phyloP scores from a whole-genome alignment of 1,140 invertebrate genomes.

The Gonatopus flavifemur region DNA sequence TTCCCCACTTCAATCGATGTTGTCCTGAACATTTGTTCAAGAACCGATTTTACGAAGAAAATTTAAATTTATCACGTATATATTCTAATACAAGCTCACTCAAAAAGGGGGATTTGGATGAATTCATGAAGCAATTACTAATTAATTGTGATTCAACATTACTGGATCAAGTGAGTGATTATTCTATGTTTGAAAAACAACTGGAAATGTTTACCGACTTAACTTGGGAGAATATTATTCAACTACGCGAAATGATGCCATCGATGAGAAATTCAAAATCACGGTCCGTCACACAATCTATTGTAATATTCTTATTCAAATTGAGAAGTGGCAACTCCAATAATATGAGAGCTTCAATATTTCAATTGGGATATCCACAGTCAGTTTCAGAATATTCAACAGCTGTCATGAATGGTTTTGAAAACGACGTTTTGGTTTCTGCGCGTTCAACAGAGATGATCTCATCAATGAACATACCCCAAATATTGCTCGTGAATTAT shows the following conservation, averaged over 20 bases:
- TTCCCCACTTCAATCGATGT: constrained; percentile 4
- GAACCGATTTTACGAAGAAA: constrained; percentile 5
- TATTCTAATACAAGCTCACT: background rate
- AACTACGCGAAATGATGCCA: constrained; percentile 9
- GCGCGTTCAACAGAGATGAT: background rate
- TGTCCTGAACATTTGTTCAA: constrained; percentile 8
- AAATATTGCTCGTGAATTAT: background rate
- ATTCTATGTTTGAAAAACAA: constrained; percentile 17
- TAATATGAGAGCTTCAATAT: constrained; percentile 11
- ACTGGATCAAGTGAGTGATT: constrained; percentile 16
- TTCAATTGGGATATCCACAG: constrained; percentile 7
- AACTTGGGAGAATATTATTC: constrained; percentile 17
- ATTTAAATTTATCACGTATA: background rate
- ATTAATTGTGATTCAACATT: background rate
- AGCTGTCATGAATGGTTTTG: background rate
- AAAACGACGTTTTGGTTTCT: background rate
- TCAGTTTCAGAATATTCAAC: constrained; percentile 3
- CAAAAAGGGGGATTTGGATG: background rate
- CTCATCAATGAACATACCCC: background rate
- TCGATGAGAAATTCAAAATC: constrained; percentile 18
- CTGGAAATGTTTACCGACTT: constrained; percentile 20
- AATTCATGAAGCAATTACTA: background rate
- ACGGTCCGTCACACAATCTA: constrained; percentile 14
- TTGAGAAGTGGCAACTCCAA: too few relatives aligned
- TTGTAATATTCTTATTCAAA: constrained; percentile 16